Conservation (phyloP, 92 coral and sea anemone genomes). For the Porites divaricata region DNA sequence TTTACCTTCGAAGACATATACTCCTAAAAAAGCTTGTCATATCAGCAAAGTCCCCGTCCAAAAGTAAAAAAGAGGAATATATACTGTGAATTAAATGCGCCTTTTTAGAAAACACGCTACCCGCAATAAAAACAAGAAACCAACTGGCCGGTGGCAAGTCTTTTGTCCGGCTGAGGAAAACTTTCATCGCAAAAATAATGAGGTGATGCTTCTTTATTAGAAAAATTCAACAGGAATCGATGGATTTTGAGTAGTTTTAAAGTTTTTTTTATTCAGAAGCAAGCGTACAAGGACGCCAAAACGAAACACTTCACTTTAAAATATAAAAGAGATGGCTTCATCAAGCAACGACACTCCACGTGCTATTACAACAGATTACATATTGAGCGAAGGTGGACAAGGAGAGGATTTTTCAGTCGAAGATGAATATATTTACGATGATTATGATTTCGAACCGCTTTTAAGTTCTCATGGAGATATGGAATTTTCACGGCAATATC, state of each 20-base stretch:
- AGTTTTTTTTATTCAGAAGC: too few species aligned
- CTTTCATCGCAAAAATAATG: not conserved
- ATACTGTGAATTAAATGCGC: not conserved
- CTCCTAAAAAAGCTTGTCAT: too few species aligned
- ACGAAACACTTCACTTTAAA: not conserved
- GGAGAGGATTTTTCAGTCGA: constrained; percentile 43
- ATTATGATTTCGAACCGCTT: constrained; percentile 43
- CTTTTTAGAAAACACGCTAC: not conserved
- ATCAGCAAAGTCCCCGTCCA: too few species aligned
- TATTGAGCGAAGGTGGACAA: constrained; percentile 1
- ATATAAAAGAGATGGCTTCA: constrained; percentile 4
- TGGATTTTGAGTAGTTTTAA: too few species aligned
- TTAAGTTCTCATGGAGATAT: constrained; percentile 20
- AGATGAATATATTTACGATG: constrained; percentile 54
- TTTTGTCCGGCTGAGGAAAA: not conserved
- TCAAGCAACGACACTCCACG: constrained; percentile 15
- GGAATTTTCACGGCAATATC: constrained; percentile 22
- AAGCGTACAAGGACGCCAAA: too few species aligned
- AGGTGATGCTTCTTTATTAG: not conserved
- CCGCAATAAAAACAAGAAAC: constrained; percentile 28
- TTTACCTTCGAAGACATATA: too few species aligned
- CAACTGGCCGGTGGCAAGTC: constrained; percentile 27
- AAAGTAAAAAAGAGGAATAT: not conserved
- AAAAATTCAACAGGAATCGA: not conserved
- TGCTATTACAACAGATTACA: constrained; percentile 19